Conservation (phyloP, 2,888 invertebrate species). For the Aphidius colemani region DNA sequence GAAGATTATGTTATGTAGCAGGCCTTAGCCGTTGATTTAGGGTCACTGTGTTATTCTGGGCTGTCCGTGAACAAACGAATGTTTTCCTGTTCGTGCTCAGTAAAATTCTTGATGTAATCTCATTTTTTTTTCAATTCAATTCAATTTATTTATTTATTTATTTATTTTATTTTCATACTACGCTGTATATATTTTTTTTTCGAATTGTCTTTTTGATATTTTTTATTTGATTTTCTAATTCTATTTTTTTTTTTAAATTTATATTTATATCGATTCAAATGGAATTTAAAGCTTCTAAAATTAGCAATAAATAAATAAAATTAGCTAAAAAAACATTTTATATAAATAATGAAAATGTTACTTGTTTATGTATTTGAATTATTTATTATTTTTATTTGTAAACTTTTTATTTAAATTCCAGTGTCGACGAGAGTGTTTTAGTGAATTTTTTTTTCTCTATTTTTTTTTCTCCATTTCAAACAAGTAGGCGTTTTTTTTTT, state of each 20-base stretch:
- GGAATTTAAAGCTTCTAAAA: neutral
- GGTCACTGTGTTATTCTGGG: conserved; percentile 39
- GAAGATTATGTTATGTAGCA: conserved; percentile 28
- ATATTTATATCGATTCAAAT: neutral
- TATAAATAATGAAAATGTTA: too few relatives aligned
- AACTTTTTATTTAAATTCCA: neutral
- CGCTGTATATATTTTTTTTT: conserved; percentile 16
- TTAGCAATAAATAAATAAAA: neutral
- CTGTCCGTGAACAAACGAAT: conserved; percentile 45
- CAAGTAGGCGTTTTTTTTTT: conserved; percentile 5
- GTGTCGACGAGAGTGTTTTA: neutral
- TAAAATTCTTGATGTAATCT: conserved; percentile 39
- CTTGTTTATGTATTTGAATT: neutral
- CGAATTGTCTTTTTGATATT: conserved; percentile 18
- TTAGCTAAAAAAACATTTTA: too few relatives aligned
- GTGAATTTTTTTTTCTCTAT: neutral
- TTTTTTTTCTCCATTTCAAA: conserved; percentile 10
- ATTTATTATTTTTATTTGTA: neutral
- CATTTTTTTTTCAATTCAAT: conserved; percentile 23
- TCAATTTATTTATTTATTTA: conserved; percentile 14
- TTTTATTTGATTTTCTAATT: conserved; percentile 12
- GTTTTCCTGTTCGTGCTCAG: conserved; percentile 47
- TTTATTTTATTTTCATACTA: conserved; percentile 22
- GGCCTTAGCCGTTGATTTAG: conserved; percentile 38
- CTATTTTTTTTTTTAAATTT: conserved; percentile 13